Evolutionary conservation across 1,140 invertebrate species (phyloP).

Genomic region (Zaprionus gabonicus): DNA sequence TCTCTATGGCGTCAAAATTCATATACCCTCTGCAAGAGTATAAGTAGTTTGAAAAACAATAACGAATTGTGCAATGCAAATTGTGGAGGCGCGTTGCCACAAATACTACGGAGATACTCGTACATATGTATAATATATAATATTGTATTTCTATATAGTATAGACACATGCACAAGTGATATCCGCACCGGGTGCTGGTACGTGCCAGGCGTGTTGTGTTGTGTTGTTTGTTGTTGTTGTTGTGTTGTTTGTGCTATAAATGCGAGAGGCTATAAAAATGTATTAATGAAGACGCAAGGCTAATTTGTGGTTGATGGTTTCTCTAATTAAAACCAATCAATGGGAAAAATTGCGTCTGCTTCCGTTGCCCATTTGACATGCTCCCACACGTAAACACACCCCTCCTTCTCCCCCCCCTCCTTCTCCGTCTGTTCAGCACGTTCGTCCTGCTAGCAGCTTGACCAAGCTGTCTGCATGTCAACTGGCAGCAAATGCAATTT

Average conservation of each 20-base stretch:
- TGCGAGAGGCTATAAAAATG: slow-evolving; percentile 53
- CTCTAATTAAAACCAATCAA: slow-evolving; percentile 81
- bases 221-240: background rate
- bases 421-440: no score
- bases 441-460: background rate
- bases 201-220: slow-evolving; percentile 15
- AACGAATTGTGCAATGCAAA: slow-evolving; percentile 60
- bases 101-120: background rate
- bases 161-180: background rate
- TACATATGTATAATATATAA: no score
- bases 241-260: slow-evolving; percentile 19
- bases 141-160: background rate
- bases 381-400: background rate
- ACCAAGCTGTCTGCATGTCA: slow-evolving; percentile 44
- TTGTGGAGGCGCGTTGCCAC: background rate
- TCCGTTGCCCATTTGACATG: slow-evolving; percentile 37
- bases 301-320: slow-evolving; percentile 79
- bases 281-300: slow-evolving; percentile 76
- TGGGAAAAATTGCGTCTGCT: slow-evolving; percentile 73
- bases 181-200: background rate
- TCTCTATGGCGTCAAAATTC: no score
- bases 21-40: no score
- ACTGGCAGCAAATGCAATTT: slow-evolving; percentile 75
- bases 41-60: slow-evolving; percentile 51
- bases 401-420: background rate